Evolutionary conservation across 2,797 vertebrate species (phyloP).

Genomic region (Synanceia verrucosa): DNA sequence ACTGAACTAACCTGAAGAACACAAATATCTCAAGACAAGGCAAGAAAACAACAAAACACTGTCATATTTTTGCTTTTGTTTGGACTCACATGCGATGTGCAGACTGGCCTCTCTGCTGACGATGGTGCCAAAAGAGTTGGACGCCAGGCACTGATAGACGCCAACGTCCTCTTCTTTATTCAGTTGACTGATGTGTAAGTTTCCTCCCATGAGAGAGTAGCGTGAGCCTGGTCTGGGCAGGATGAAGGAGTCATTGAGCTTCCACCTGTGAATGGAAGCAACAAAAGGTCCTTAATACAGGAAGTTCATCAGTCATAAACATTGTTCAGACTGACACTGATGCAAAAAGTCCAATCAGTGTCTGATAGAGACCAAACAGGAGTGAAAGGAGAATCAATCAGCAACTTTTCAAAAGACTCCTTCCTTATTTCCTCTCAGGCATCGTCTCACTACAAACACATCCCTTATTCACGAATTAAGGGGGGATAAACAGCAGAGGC

Average conservation of each 20-base stretch:
- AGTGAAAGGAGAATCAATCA: constrained; percentile 46
- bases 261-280: constrained; percentile 87
- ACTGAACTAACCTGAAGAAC: background rate
- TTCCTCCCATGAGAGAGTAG: constrained; percentile 89
- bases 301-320: background rate
- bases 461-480: constrained; percentile 25
- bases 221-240: constrained; percentile 86
- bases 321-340: background rate
- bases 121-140: constrained; percentile 92
- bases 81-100: constrained; percentile 93
- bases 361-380: background rate
- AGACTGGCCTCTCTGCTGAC: constrained; percentile 93
- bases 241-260: constrained; percentile 90
- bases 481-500: background rate
- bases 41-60: background rate
- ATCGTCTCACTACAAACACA: constrained; percentile 30
- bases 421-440: constrained; percentile 31
- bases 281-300: background rate
- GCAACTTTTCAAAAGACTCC: constrained; percentile 35
- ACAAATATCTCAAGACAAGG: background rate
- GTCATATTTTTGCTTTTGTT: background rate
- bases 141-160: constrained; percentile 92
- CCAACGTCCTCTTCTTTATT: constrained; percentile 91
- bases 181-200: constrained; percentile 90
- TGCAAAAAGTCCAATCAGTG: constrained; percentile 8